Base-by-base conservation (phyloP, 2,888 invertebrate species). In the Vannuccia rotundouncinata region DNA sequence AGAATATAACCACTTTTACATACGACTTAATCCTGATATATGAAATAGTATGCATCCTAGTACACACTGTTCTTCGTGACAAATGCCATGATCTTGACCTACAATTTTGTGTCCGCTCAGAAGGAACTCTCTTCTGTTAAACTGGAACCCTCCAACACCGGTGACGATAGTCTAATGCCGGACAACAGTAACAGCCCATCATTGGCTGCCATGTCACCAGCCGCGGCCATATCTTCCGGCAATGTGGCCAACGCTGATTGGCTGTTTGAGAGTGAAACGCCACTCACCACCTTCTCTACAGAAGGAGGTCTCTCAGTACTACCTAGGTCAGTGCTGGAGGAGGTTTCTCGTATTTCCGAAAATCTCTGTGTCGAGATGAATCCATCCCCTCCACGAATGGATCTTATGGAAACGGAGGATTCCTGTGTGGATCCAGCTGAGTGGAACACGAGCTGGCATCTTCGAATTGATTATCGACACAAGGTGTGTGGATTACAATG, bases 401-500 rank as follows among this genome's bases (percentile, higher is more conserved):
- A 75, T 22, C 5, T 25, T 1, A 75, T 75, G 75, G 75, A 75
- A 29, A 75, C 22, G 10, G 75, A 75, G 31, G 75, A 75, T 29
- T 27, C 75, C 31, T 75, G 75, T 22, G 29, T 75, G 75, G 75
- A 75, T 25, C 30, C 31, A 1, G 75, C 30, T 2, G 75, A 75
- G 75, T 75, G 75, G 75, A 75, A 75, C 75, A 31, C 2, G 29
- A 75, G 75, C 31, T 29, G 29, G 29, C 75, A 75, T 75, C 25
- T 75, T 13, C 2, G 2, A 10, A 31, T 75, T 10, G 27, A 29
- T 1, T 75, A 75, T 75, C 13, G 5, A 2, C 30, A 75, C 13
- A 5, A 66, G 66, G 66, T 66, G 17, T n/a, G n/a, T n/a, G n/a
- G n/a, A n/a, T n/a, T n/a, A n/a, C n/a, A n/a, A n/a, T n/a, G n/a